Base-by-base conservation (phyloP, 2,113 vertebrate genomes). In the Canis aureus region DNA sequence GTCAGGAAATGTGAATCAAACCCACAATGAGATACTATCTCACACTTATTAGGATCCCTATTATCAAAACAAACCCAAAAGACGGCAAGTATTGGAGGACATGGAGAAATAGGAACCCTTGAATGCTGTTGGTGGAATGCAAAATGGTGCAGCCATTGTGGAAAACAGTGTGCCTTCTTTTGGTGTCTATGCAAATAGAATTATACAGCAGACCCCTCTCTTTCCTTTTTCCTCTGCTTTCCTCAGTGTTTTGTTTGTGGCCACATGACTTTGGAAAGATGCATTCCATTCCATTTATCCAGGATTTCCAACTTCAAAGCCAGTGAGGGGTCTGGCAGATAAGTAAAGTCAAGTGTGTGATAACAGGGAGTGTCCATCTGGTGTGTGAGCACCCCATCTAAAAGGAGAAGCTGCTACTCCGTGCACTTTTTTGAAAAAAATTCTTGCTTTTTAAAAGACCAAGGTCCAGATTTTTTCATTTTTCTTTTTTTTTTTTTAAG, bases 341-440 rank as follows among this genome's bases (percentile, higher is more conserved):
- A 11, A 62, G 55, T 13, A 3, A 51, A 71, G 25, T 43, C 57
- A 25, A 3, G 9, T 11, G 88, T 64, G 87, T 74, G 82, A 17
- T 15, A 0, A 7, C 7, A 23, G 35, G 23, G 22, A 2, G 8
- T 3, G 32, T 29, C 57, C 17, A 1, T 11, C 62, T 62, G 59
- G 57, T 8, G 9, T 1, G 0, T 7, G 67, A 49, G 20, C 11
- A 2, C 13, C 8, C 38, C 17, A 4, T n/a, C 60, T 8, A 8
- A 60, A 66, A 76, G 11, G 64, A 62, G 53, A 11, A 19, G 69
- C 53, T 0, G 1, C 29, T 20, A 11, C 19, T 43, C 43, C 43
- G 6, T 43, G 43, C 6, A 43, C 7, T 43, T 7, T 43, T 43
- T 43, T 43, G 43, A 43, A 43, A 43, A 43, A 43, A 43, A 23